Conservation (phyloP, 1,140 invertebrate genomes). For the Macrotrachela quadricornifera region DNA sequence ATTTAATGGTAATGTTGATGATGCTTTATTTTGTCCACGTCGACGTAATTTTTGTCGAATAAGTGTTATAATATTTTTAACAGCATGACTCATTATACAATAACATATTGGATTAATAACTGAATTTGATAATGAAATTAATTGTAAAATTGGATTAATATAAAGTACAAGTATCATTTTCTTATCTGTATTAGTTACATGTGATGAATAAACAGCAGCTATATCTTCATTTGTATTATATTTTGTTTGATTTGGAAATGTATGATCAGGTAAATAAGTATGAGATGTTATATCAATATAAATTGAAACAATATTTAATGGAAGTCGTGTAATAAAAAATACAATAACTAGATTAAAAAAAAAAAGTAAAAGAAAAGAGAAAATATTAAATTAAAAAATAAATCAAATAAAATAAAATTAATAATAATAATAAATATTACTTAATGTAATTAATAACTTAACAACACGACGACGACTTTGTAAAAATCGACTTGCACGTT, state of each 20-base stretch:
- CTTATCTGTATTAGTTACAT: neutral
- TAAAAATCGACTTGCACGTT: neutral
- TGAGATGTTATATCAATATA: conserved; percentile 3
- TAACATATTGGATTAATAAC: conserved; percentile 6
- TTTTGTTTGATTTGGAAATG: too few relatives aligned
- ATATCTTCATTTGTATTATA: neutral
- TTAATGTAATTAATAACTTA: neutral
- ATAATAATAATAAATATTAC: too few relatives aligned
- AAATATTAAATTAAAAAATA: too few relatives aligned
- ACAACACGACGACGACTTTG: conserved; percentile 7
- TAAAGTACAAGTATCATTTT: neutral
- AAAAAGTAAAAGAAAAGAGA: too few relatives aligned
- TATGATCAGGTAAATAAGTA: neutral
- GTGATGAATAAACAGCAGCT: conserved; percentile 1
- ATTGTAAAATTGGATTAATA: conserved; percentile 1
- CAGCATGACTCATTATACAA: conserved; percentile 1
- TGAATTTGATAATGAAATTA: conserved; percentile 4
- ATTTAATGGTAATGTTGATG: too few relatives aligned
- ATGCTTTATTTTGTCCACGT: too few relatives aligned
- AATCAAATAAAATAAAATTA: too few relatives aligned
- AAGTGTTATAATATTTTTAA: too few relatives aligned
- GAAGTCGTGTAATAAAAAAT: conserved; percentile 2
- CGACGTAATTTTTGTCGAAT: too few relatives aligned
- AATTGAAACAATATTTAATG: conserved; percentile 2
- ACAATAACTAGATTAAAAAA: neutral